Base-by-base conservation (phyloP, 2,797 vertebrate genomes). In the Rachycentron canadum region DNA sequence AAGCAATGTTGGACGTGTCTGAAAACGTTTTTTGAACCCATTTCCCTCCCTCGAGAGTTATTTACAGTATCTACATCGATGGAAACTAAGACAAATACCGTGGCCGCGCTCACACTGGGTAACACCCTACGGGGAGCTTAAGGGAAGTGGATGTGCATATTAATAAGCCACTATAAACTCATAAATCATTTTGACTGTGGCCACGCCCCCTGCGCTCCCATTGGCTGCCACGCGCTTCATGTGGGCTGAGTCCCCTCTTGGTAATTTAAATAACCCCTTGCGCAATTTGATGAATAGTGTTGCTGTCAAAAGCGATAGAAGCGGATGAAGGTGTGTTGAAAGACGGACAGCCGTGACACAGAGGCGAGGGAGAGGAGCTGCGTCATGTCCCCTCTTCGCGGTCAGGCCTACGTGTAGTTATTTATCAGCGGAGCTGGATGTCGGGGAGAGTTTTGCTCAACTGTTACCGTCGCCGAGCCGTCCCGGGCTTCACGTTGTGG, bases 131-230 rank as follows among this genome's bases (percentile, higher is more conserved):
- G 30, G 26, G 59, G 21, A 53, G 53, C 47, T 83, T 32, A 45
- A 28, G 21, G 26, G 41, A 57, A 55, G 62, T 72, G 67, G 82
- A 72, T 43, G 67, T 85, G 82, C 82, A 84, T 84, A 72, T 86
- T 91, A 90, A 87, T 77, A 45, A 85, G 77, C 72, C 72, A 82
- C 86, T 74, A 87, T 71, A 73, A 83, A 83, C 81, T 71, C 92
- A 92, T 94, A 90, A 92, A 93, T 94, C 91, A 93, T 88, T 55
- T 72, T 90, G 91, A 90, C 86, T 79, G 49, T 10, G 74, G 76
- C 53, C 89, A 86, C 93, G 84, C 94, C 94, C 69, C 85, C 64
- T 65, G 34, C 32, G 2, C 63, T 73, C 73, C 79, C 13, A 95
- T 90, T 94, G 94, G 94, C 86, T 81, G 73, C 56, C 3, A 67